Evolutionary conservation across 2,888 invertebrate genomes (phyloP), one percentile per base, ranked within the genome.

Genomic region (Erebia ligea): DNA sequence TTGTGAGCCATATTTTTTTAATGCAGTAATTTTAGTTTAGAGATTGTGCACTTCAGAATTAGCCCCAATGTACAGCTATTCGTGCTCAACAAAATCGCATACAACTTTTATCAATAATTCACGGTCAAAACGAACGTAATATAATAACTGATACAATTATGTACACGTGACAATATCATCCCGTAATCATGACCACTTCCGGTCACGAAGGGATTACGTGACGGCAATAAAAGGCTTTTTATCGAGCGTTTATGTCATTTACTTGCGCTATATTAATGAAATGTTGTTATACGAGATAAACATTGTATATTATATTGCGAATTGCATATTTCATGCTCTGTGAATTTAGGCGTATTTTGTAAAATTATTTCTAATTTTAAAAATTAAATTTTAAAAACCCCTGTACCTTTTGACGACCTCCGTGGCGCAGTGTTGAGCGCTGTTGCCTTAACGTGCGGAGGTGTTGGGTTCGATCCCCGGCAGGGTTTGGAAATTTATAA

Each of bases 171-270:
- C 62, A 57, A 57, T 57, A 57, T 57, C 11, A 40, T 65, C 68
- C 45, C 17, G 45, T 34, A 58, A 70, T 62, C 50, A 50, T n/a
- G 34, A 42, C 61, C 40, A 17, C 34, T 63, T 70, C 70, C 70
- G 62, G 70, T 70, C 70, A 67, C 69, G 69, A 13, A 64, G n/a
- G 58, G 6, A 13, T 48, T 25, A 57, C 67, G 59, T 68, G 67
- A 61, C 34, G n/a, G 19, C 56, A 50, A 67, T 61, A 61, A 59
- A 68, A 67, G 48, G n/a, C 48, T 40, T 68, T 58, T 52, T 17
- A 61, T 68, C 17, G 9, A 34, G 1, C 25, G 15, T 50, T 52
- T 40, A 50, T 68, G 40, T 68, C 59, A 52, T 61, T 68, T 57
- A 66, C 42, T 56, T 42, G 25, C 40, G 25, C 9, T 62, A 3